A percentile compares a stretch with the other conserved stretches of the same genome.
These are phyloP conservation scores for Melanchra persicariae DNA, from an alignment of 2,888 invertebrate genomes.

Conservation along the genomic window DNA sequence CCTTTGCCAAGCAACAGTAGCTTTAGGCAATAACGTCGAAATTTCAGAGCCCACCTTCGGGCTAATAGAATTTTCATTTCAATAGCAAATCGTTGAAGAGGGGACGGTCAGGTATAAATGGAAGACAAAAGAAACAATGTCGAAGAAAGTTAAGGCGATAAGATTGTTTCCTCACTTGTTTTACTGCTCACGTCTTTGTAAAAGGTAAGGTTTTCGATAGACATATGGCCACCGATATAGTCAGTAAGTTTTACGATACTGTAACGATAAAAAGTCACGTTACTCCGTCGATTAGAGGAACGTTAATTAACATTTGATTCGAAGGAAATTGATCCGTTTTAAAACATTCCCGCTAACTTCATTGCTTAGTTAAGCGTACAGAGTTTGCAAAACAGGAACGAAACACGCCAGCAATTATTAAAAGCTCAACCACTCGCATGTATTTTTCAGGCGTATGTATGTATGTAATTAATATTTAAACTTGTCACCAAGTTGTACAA, in stretches of 20 bases:
- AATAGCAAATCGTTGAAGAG: conserved; percentile 74
- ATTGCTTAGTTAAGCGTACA: conserved; percentile 16
- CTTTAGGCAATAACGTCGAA: conserved; percentile 75
- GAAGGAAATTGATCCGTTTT: conserved; percentile 3
- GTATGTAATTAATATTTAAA: conserved; percentile 62
- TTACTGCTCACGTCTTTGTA: conserved; percentile 50
- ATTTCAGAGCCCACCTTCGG: conserved; percentile 71
- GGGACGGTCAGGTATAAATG: conserved; percentile 58
- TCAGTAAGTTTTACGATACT: conserved; percentile 12
- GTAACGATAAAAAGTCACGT: conserved; percentile 11
- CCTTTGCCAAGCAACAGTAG: conserved; percentile 71
- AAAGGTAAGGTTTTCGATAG: conserved; percentile 41
- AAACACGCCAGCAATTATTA: conserved; percentile 27
- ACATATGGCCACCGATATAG: conserved; percentile 37
- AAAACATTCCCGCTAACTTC: conserved; percentile 22
- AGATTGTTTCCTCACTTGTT: conserved; percentile 55
- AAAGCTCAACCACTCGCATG: conserved; percentile 19
- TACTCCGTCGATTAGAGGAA: conserved; percentile 37
- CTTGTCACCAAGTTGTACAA: conserved; percentile 53
- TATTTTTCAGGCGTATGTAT: conserved; percentile 38
- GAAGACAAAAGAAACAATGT: conserved; percentile 62
- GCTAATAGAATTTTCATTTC: conserved; percentile 83
- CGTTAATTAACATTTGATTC: conserved; percentile 23
- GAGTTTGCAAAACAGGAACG: conserved; percentile 28
- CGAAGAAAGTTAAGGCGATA: conserved; percentile 53